Conservation (phyloP, 2,888 invertebrate genomes). For the Drosophila stalkeri region DNA sequence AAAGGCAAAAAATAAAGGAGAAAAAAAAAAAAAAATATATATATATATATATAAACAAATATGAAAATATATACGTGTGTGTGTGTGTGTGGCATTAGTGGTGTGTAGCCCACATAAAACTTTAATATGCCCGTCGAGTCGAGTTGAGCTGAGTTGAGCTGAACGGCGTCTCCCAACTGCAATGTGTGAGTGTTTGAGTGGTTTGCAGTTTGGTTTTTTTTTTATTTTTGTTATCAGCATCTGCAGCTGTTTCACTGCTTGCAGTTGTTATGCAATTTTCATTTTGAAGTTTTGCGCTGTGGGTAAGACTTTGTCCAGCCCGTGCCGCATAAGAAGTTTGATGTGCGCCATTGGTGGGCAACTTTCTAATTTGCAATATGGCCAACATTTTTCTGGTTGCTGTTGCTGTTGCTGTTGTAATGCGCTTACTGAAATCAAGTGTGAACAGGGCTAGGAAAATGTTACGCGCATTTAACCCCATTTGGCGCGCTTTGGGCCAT, state of each 20-base stretch:
- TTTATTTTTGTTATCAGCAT: neutral
- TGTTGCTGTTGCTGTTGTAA: neutral
- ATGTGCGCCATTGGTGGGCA: conserved; percentile 61
- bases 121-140: conserved; percentile 63
- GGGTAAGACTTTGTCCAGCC: conserved; percentile 5
- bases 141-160: conserved; percentile 30
- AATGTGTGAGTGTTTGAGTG: conserved; percentile 23
- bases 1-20: conserved; percentile 42
- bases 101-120: conserved; percentile 54
- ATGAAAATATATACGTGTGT: conserved; percentile 16
- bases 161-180: conserved; percentile 49
- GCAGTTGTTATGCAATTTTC: conserved; percentile 76
- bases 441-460: conserved; percentile 27
- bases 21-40: conserved; percentile 24
- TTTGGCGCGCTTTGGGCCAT: conserved; percentile 33
- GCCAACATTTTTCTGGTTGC: conserved; percentile 8
- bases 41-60: conserved; percentile 8
- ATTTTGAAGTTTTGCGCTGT: conserved; percentile 63
- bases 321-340: conserved; percentile 52
- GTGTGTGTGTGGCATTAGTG: conserved; percentile 35
- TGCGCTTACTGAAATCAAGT: conserved; percentile 39
- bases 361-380: conserved; percentile 66
- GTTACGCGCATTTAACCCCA: conserved; percentile 10
- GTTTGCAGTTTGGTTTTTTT: conserved; percentile 25
- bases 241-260: conserved; percentile 13